Evolutionary conservation across 2,888 invertebrate species (phyloP).

Genomic region (Drosophila acutilabella): DNA sequence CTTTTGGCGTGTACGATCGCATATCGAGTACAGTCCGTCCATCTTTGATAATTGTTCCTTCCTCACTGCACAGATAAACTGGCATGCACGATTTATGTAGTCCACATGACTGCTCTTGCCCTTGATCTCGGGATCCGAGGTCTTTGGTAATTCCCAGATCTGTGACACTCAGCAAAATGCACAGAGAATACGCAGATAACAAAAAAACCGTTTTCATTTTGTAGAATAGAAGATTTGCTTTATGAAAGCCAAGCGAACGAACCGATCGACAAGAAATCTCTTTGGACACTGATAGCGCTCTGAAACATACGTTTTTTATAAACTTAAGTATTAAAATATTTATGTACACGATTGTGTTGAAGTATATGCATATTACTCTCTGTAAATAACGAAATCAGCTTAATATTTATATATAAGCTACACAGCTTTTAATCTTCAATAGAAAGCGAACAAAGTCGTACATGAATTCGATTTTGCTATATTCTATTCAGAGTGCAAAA

Average conservation of each 20-base stretch:
- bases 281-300: neutral
- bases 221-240: neutral
- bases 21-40: slow-evolving; percentile 10
- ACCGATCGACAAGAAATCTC: neutral
- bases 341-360: neutral
- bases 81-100: slow-evolving; percentile 1
- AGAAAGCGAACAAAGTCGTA: neutral
- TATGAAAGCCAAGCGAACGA: neutral
- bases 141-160: neutral
- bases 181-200: neutral
- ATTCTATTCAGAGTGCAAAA: neutral
- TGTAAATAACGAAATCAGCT: neutral
- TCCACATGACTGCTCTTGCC: neutral
- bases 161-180: neutral
- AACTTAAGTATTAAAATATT: neutral
- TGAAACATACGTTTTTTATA: neutral
- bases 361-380: neutral
- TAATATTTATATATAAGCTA: neutral
- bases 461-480: neutral
- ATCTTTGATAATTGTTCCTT: slow-evolving; percentile 3
- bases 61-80: neutral
- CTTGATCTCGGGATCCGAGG: neutral
- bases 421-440: neutral
- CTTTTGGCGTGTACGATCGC: neutral
- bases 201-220: neutral